A percentile compares a stretch with the other conserved stretches of the same genome.
These are phyloP conservation scores for Diceros bicornis DNA, from an alignment of 2,797 vertebrate species.

Conservation along the genomic window DNA sequence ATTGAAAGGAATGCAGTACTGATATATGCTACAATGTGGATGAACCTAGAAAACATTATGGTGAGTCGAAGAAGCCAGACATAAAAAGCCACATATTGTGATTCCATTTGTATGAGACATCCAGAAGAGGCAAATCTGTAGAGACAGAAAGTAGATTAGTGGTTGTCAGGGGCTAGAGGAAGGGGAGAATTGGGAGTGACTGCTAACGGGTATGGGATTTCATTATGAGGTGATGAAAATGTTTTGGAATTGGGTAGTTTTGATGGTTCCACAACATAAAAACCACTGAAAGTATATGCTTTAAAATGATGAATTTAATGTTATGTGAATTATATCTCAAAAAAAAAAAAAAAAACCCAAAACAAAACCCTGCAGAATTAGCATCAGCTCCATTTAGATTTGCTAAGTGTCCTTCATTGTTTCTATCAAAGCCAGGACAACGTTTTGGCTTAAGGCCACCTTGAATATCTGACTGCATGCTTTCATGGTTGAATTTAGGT, in stretches of 20 bases:
- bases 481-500: conserved; percentile 27
- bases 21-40: neutral
- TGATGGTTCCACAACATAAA: conserved; percentile 2
- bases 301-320: conserved; percentile 26
- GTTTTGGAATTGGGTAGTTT: neutral
- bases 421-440: neutral
- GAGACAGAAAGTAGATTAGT: neutral
- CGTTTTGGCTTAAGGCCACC: neutral
- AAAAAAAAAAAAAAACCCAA: neutral
- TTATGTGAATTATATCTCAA: neutral
- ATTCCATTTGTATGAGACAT: neutral
- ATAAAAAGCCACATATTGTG: neutral
- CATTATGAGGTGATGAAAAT: neutral
- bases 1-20: neutral
- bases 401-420: neutral
- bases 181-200: neutral
- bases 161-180: neutral
- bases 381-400: neutral
- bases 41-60: neutral
- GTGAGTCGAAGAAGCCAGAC: neutral
- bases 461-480: neutral
- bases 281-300: neutral
- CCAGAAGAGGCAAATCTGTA: neutral
- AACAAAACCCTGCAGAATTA: neutral
- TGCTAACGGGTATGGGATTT: neutral